A percentile compares a stretch with the other conserved stretches of the same genome.
Conservation (phyloP, 64 coral and sea anemone genomes). For the Stichodactyla helianthus region DNA sequence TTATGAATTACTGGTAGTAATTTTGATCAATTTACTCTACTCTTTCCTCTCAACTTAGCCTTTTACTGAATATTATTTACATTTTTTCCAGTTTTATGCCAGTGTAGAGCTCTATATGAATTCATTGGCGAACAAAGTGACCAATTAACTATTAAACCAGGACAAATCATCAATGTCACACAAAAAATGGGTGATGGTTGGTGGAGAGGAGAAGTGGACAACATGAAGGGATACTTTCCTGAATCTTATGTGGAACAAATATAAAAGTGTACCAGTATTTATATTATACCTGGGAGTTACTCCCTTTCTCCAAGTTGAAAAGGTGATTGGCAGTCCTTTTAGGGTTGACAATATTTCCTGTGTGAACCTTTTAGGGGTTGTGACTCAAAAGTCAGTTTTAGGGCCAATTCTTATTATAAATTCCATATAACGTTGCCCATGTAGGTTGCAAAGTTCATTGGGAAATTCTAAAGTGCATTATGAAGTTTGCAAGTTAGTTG, state of each 20-base stretch:
- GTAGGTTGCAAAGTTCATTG: no score
- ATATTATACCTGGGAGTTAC: not conserved
- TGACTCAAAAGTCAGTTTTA: no score
- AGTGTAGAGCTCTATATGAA: slow-evolving; percentile 82
- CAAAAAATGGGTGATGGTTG: slow-evolving; percentile 71
- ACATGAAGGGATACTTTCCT: slow-evolving; percentile 84
- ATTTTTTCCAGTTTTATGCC: slow-evolving; percentile 42
- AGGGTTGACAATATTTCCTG: no score
- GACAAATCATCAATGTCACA: slow-evolving; percentile 78
- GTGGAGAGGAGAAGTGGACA: slow-evolving; percentile 89
- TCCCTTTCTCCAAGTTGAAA: no score
- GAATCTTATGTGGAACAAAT: slow-evolving; percentile 83
- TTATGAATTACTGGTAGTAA: no score
- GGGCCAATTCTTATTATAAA: no score
- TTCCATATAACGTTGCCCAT: no score
- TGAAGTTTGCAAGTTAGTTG: no score
- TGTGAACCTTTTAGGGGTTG: no score
- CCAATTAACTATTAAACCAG: slow-evolving; percentile 81
- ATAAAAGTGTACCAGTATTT: not conserved
- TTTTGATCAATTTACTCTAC: not conserved
- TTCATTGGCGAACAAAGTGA: slow-evolving; percentile 90
- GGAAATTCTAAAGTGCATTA: no score
- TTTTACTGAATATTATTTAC: not conserved
- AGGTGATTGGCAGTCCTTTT: no score
- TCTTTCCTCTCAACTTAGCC: no score